Evolutionary conservation across 1,140 invertebrate species (phyloP).

Genomic region (Dolichoris vasculosae): DNA sequence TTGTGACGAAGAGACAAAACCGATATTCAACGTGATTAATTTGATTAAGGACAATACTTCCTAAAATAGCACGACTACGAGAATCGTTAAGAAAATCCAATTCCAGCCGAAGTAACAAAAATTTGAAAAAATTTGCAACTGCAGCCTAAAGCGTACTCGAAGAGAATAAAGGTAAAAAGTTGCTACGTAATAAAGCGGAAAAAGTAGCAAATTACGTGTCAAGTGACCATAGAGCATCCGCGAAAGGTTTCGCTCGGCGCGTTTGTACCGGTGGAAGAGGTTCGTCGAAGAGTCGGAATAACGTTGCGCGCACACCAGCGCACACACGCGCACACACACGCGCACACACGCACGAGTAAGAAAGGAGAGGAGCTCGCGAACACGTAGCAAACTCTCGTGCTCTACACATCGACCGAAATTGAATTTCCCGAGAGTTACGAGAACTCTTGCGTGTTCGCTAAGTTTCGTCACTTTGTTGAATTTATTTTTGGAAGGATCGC

Average conservation of each 20-base stretch:
- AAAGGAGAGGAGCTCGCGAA: background rate
- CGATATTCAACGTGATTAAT: no score
- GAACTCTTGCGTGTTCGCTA: background rate
- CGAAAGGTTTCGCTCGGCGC: background rate
- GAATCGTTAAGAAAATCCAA: no score
- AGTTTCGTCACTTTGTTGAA: slow-evolving; percentile 39
- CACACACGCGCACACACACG: background rate
- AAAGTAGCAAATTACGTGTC: background rate
- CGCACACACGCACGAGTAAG: background rate
- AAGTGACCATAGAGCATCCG: background rate
- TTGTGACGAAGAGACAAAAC: no score
- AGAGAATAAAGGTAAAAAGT: background rate
- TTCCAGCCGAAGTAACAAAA: no score
- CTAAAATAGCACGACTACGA: no score
- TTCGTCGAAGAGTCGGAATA: no score
- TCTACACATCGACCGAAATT: slow-evolving; percentile 27
- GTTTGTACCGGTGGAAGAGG: no score
- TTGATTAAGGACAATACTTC: no score
- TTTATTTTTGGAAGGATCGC: slow-evolving; percentile 29
- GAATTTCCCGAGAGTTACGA: slow-evolving; percentile 40
- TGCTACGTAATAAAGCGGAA: background rate
- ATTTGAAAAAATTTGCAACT: no score
- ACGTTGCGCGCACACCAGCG: background rate
- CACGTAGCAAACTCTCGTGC: background rate
- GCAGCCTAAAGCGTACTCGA: no score